Conservation (phyloP, 2,113 vertebrate genomes). For the Chitala chitala region DNA sequence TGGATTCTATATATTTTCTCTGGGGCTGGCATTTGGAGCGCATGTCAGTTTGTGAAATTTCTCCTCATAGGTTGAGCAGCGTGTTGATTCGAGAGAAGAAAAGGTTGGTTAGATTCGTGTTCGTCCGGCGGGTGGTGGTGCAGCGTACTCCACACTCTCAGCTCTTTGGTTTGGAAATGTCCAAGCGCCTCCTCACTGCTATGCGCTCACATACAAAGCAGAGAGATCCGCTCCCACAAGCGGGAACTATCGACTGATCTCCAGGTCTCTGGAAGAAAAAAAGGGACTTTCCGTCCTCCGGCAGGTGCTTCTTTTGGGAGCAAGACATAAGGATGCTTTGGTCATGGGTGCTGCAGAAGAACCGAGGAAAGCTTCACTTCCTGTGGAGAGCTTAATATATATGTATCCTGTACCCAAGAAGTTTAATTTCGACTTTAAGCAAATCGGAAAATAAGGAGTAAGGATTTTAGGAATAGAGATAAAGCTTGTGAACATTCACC, state of each 20-base stretch:
- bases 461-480: slow-evolving; percentile 33
- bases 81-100: slow-evolving; percentile 45
- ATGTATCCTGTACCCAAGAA: slow-evolving; percentile 38
- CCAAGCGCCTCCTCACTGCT: slow-evolving; percentile 33
- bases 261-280: slow-evolving; percentile 34
- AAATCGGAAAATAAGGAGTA: slow-evolving; percentile 35
- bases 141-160: slow-evolving; percentile 26
- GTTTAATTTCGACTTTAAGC: slow-evolving; percentile 34
- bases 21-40: slow-evolving; percentile 33
- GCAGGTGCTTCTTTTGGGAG: slow-evolving; percentile 30
- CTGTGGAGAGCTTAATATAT: slow-evolving; percentile 44
- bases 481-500: slow-evolving; percentile 15
- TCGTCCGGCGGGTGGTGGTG: slow-evolving; percentile 30
- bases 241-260: slow-evolving; percentile 41
- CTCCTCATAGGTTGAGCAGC: slow-evolving; percentile 49
- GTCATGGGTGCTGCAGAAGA: slow-evolving; percentile 65
- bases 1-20: slow-evolving; percentile 29
- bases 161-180: slow-evolving; percentile 33
- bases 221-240: slow-evolving; percentile 28
- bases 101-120: slow-evolving; percentile 34
- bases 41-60: slow-evolving; percentile 48
- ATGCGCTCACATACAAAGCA: slow-evolving; percentile 35
- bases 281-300: slow-evolving; percentile 20
- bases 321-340: slow-evolving; percentile 30
- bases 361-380: slow-evolving; percentile 41